Evolutionary conservation across 1,140 invertebrate species (phyloP), one percentile per base, ranked within the genome.

Genomic region (Dendrolimus kikuchii): DNA sequence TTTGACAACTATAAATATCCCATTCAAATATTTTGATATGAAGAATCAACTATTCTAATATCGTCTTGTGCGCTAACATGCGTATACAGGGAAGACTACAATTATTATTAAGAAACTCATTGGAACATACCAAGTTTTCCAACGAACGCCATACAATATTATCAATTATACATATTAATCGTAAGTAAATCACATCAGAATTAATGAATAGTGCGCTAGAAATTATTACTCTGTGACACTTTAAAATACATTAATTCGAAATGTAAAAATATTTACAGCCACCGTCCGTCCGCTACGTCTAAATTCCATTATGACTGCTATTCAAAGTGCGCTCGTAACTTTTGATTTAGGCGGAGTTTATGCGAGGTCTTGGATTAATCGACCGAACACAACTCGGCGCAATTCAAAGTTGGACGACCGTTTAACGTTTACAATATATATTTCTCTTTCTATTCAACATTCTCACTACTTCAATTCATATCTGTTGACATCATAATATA

Each of bases 11-110:
- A 73, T 55, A 64, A 71, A 74, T 66, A 58, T 62, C 62, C 59
- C 71, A 66, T 73, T 71, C 70, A 79, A 75, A 73, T 23, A 56
- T 74, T 75, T 62, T 83, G 80, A 85, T 85, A 85, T 85, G 81
- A 79, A 77, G 64, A 68, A 72, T 68, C 50, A 66, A 71, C 66
- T 82, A 80, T 69, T 66, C 79, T 85, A 83, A 68, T 60, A 51
- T 66, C 66, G 51, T 77, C 73, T 81, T 85, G 80, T 82, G 81
- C 81, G 78, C 68, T 66, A 76, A 75, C 75, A 76, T 78, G 70
- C 69, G 66, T 68, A 72, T 73, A 75, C 57, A 68, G 69, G 81
- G 80, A 85, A 85, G 81, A 85, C 81, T 58, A 76, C 50, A 74
- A 71, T 74, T 77, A 68, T 68, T 61, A 69, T 46, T 59, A 57